These are phyloP conservation scores for Armadillidium nasatum DNA, from an alignment of 1,140 invertebrate species.

Conservation along the genomic window DNA sequence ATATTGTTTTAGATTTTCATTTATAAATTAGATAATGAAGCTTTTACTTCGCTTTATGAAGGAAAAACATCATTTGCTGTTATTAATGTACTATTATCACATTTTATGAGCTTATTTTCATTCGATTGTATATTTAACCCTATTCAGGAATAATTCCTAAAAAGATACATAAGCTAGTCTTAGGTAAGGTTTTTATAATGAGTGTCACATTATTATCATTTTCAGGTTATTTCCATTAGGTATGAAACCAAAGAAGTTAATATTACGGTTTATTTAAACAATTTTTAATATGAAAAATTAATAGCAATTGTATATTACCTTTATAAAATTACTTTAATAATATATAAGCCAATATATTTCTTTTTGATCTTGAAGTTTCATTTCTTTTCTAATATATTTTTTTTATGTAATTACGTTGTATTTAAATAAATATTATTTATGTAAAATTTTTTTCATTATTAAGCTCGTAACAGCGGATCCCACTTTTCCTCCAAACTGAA, in stretches of 20 bases:
- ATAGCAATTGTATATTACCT: not conserved
- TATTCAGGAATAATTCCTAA: constrained; percentile 28
- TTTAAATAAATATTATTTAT: not conserved
- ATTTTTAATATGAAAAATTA: too few species aligned
- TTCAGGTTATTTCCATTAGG: constrained; percentile 3
- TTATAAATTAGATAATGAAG: too few species aligned
- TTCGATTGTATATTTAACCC: constrained; percentile 6
- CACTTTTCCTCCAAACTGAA: constrained; percentile 76
- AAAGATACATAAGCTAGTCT: constrained; percentile 26
- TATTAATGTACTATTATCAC: too few species aligned
- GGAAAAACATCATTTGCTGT: too few species aligned
- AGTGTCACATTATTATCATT: constrained; percentile 27
- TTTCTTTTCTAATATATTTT: not conserved
- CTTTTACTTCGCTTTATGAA: too few species aligned
- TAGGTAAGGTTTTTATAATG: constrained; percentile 22
- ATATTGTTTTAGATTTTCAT: too few species aligned
- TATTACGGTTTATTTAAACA: too few species aligned
- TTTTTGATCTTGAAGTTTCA: not conserved
- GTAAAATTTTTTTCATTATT: constrained; percentile 55
- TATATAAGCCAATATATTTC: too few species aligned
- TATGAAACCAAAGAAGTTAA: too few species aligned
- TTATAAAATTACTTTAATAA: not conserved
- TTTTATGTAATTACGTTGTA: not conserved
- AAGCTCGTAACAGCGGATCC: constrained; percentile 72
- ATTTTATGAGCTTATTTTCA: too few species aligned